Base-by-base conservation (phyloP, 2,888 invertebrate species). In the Harpalus rufipes region DNA sequence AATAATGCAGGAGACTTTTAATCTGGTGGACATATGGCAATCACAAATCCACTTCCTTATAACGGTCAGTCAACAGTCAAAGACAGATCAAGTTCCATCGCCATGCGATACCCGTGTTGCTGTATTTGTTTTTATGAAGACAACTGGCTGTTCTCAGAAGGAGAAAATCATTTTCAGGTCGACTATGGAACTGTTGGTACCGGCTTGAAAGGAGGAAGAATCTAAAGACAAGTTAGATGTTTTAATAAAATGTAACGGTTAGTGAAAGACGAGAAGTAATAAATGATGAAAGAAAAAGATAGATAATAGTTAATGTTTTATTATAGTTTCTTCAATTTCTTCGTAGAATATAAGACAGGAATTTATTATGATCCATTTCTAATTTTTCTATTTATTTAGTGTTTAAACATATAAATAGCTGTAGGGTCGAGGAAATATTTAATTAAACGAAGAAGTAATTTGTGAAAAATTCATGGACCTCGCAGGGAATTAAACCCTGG, bases 21-120 rank as follows among this genome's bases (percentile, higher is more conserved):
- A 51, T 51, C 44, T 12, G 1, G 4, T 51, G 44, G 12, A 44
- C 72, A 74, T 74, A 74, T 74, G 72, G 72, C 41, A 51, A 51
- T 51, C 44, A 51, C 12, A 51, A 12, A 5, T 74, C 32, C 72
- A 51, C 44, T 74, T 74, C 72, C 72, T 74, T 44, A 74, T 74
- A 74, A 74, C 72, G 72, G 72, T 51, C 44, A 51, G 44, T 32
- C 41, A 68, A 68, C 39, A 68, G 16, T 16, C 6, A 16, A 8
- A 74, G 72, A 74, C 72, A 74, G 72, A 74, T 74, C 72, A 74
- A 44, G 72, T 74, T 74, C 72, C 25, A 68, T 41, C n/a, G 72
- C 44, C 72, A 74, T 44, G 63, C 72, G 72, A 74, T 74, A 74
- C 44, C 44, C 41, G 44, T 25, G 32, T 68, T 68, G 32, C 72